phyloP scores from a whole-genome alignment of 2,888 invertebrate species.

The Brachypalpus laphriformis region DNA sequence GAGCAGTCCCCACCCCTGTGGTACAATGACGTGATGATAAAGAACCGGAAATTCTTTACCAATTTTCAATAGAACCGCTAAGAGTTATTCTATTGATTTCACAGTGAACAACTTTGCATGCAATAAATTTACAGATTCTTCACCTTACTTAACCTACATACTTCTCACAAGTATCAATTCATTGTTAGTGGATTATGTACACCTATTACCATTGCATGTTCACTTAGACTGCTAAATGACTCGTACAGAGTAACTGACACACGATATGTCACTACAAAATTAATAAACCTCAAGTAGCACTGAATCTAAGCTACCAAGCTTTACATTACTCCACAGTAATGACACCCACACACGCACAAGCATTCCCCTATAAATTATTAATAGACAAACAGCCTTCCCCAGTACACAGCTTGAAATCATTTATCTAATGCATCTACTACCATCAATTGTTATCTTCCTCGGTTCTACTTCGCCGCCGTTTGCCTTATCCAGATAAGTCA shows the following conservation, averaged over 20 bases:
- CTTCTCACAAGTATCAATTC: neutral
- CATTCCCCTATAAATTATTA: constrained; percentile 19
- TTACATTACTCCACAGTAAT: neutral
- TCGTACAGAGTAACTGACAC: neutral
- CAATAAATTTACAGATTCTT: too few species aligned
- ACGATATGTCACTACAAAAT: neutral
- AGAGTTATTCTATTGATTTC: too few species aligned
- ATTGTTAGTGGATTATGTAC: neutral
- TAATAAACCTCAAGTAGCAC: neutral
- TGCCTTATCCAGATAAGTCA: constrained; percentile 8
- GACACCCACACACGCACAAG: neutral
- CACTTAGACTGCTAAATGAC: neutral
- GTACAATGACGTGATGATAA: too few species aligned
- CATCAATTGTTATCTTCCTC: constrained; percentile 32
- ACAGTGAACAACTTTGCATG: too few species aligned
- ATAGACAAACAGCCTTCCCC: constrained; percentile 9
- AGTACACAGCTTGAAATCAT: constrained; percentile 29
- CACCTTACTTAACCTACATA: neutral
- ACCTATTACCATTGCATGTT: neutral
- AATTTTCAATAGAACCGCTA: too few species aligned
- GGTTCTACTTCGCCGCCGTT: neutral
- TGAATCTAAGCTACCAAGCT: constrained; percentile 2
- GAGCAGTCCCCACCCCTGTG: too few species aligned
- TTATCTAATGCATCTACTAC: constrained; percentile 50
- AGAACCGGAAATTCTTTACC: too few species aligned